phyloP scores from a whole-genome alignment of 2,113 vertebrate species.

The Mastomys coucha region DNA sequence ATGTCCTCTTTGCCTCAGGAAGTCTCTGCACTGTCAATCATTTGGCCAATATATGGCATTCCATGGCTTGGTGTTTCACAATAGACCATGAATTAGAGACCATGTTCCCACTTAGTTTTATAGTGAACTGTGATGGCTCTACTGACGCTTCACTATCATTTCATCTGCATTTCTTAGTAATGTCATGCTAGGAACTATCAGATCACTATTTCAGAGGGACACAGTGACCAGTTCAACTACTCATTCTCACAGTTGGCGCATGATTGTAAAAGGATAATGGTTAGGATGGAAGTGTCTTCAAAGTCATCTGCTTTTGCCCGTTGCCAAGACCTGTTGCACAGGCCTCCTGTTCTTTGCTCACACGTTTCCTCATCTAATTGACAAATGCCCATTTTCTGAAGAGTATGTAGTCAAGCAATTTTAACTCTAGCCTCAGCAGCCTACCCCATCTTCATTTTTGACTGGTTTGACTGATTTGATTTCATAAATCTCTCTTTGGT shows the following conservation, averaged over 20 bases:
- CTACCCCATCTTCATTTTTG: not conserved
- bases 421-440: not conserved
- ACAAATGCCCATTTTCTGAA: constrained; percentile 8
- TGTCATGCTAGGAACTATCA: not conserved
- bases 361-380: not conserved
- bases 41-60: not conserved
- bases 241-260: not conserved
- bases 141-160: constrained; percentile 60
- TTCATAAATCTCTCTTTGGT: not conserved
- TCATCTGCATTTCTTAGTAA: constrained; percentile 37
- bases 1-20: not conserved
- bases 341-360: not conserved
- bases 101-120: constrained; percentile 13
- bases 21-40: constrained; percentile 10
- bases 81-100: constrained; percentile 34
- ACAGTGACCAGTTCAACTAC: constrained; percentile 4
- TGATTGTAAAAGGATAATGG: constrained; percentile 42
- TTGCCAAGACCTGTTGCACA: not conserved
- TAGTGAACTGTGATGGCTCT: constrained; percentile 31
- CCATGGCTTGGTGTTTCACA: constrained; percentile 40
- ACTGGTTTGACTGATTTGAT: too few relatives aligned
- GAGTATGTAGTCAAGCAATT: constrained; percentile 1
- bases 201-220: constrained; percentile 48
- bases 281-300: constrained; percentile 20
- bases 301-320: not conserved